Evolutionary conservation across 2,888 invertebrate species (phyloP).

Genomic region (Stenchaetothrips biformis): DNA sequence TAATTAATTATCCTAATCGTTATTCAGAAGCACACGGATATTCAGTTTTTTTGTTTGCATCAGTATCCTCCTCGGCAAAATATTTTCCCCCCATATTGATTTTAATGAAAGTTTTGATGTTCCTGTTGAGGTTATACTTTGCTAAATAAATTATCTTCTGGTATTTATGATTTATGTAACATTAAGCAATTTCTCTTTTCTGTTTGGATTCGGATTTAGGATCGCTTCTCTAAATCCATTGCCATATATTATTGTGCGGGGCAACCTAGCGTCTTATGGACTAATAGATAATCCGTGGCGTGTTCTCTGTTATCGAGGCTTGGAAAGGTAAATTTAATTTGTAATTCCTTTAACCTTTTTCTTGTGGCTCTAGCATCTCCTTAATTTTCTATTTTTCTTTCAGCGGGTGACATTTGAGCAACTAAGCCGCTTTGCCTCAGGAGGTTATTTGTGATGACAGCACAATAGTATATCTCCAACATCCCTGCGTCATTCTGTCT

Average conservation of each 20-base stretch:
- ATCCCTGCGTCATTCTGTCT: constrained; percentile 80
- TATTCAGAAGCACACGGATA: too few relatives aligned
- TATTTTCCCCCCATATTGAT: too few relatives aligned
- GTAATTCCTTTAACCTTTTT: constrained; percentile 21
- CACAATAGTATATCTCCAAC: constrained; percentile 79
- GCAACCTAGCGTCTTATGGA: constrained; percentile 82
- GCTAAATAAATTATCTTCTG: too few relatives aligned
- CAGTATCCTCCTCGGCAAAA: too few relatives aligned
- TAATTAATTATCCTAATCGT: too few relatives aligned
- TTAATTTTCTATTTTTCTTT: constrained; percentile 39
- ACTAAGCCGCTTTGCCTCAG: constrained; percentile 74
- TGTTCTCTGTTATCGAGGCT: constrained; percentile 78
- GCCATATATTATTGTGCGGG: constrained; percentile 87
- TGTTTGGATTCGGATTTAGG: background rate
- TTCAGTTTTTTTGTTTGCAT: too few relatives aligned
- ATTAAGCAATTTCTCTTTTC: background rate
- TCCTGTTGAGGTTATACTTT: too few relatives aligned
- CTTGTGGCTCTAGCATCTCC: constrained; percentile 16
- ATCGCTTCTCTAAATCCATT: constrained; percentile 49
- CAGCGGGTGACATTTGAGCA: constrained; percentile 77
- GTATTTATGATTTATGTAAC: too few relatives aligned
- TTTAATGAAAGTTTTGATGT: too few relatives aligned
- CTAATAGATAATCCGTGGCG: constrained; percentile 82
- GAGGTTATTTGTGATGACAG: constrained; percentile 79
- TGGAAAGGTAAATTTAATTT: constrained; percentile 65